Evolutionary conservation across 2,888 invertebrate genomes (phyloP), one percentile per base, ranked within the genome.

Genomic region (Crossocerus cetratus): DNA sequence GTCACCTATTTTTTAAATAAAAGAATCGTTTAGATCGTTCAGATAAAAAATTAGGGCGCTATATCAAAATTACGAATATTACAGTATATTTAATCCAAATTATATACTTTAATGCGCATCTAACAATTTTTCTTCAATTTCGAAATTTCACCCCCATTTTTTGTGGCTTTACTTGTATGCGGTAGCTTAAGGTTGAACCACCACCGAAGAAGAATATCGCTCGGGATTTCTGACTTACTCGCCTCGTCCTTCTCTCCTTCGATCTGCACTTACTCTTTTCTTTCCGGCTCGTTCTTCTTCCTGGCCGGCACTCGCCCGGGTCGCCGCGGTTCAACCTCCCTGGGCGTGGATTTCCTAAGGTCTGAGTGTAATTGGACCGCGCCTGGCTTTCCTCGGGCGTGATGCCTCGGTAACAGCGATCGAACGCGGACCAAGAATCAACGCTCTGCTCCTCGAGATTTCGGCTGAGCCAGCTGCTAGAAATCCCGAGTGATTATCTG

Each of bases 171-270:
- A n/a, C n/a, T n/a, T n/a, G n/a, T n/a, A n/a, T n/a, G n/a, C n/a
- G n/a, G n/a, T n/a, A n/a, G n/a, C 16, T 14, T 49, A 14, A 16
- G 49, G 49, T 16, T 16, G 16, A 11, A 11, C n/a, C 49, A 1
- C 49, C 16, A 5, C 16, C 49, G 49, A 49, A 49, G 14, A 13
- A 14, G 49, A 49, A 13, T 14, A 49, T 49, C 16, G n/a, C 14
- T 4, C 49, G 49, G 49, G 49, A 49, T 16, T 49, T n/a, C 49
- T 2, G 14, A 14, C n/a, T 16, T 16, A 49, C 49, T 14, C 49
- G 43, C 5, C 49, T 68, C 65, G 63, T 42, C 63, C 43, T 65
- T 49, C 23, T 55, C 56, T n/a, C n/a, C 49, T 14, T n/a, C 49
- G 16, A 49, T 49, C 49, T 49, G 16, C 8, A 49, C 32, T 11